Conservation (phyloP, 2,797 vertebrate genomes). For the Champsocephalus esox region DNA sequence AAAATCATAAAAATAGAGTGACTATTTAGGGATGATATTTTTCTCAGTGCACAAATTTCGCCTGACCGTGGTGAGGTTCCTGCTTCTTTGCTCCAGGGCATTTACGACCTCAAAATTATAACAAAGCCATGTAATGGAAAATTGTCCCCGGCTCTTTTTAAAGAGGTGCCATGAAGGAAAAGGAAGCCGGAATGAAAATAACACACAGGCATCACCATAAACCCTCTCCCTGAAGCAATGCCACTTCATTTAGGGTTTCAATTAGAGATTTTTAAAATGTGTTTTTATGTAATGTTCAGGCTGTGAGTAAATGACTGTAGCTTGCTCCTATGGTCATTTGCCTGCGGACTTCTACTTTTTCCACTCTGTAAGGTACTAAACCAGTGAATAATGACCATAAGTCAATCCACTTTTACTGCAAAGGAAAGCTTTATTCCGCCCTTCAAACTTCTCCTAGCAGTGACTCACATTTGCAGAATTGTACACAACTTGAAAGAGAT, state of each 20-base stretch:
- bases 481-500: conserved; percentile 10
- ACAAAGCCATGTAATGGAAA: conserved; percentile 65
- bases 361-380: conserved; percentile 24
- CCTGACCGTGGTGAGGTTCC: conserved; percentile 7
- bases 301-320: conserved; percentile 20
- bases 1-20: background rate
- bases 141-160: conserved; percentile 46
- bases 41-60: conserved; percentile 22
- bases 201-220: conserved; percentile 31
- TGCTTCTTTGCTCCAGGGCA: conserved; percentile 31
- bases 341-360: conserved; percentile 1
- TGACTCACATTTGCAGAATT: conserved; percentile 18
- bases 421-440: conserved; percentile 18
- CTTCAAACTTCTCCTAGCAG: background rate
- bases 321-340: conserved; percentile 6
- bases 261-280: conserved; percentile 25
- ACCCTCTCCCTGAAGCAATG: conserved; percentile 22
- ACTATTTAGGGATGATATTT: conserved; percentile 24
- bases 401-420: background rate
- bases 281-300: conserved; percentile 32
- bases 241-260: conserved; percentile 46
- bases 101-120: conserved; percentile 60
- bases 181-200: conserved; percentile 45
- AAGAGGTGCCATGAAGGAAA: conserved; percentile 44
- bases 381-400: background rate